A percentile compares a stretch with the other conserved stretches of the same genome.
Evolutionary conservation across 2,888 invertebrate genomes (phyloP).

Genomic region (Chrysotoxum bicinctum): DNA sequence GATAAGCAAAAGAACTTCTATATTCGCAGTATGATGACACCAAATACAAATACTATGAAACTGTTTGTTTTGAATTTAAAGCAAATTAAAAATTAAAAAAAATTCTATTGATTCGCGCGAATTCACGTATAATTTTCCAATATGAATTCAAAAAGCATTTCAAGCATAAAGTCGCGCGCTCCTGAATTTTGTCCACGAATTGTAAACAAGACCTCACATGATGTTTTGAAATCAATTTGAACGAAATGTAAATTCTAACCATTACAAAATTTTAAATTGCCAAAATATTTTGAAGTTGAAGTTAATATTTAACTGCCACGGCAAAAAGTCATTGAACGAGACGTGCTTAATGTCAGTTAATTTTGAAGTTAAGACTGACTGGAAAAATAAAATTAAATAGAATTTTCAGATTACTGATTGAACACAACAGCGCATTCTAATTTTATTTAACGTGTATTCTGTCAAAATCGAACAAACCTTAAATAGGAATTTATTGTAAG

Average conservation of each 20-base stretch:
- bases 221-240: not conserved
- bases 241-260: slow-evolving; percentile 37
- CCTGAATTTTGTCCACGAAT: slow-evolving; percentile 46
- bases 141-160: slow-evolving; percentile 55
- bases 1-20: not conserved
- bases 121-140: slow-evolving; percentile 52
- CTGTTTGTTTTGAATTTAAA: slow-evolving; percentile 41
- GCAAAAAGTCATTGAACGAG: not conserved
- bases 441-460: too few species aligned
- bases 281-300: slow-evolving; percentile 7
- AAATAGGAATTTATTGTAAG: not conserved
- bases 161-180: slow-evolving; percentile 22
- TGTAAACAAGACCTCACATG: slow-evolving; percentile 47
- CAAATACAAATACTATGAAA: not conserved
- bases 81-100: not conserved
- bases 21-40: slow-evolving; percentile 31
- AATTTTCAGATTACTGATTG: not conserved
- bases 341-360: not conserved
- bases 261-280: slow-evolving; percentile 26
- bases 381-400: not conserved
- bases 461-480: too few species aligned
- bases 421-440: not conserved
- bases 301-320: not conserved
- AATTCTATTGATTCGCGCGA: slow-evolving; percentile 23
- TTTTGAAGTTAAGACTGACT: not conserved